These are phyloP conservation scores for Halisarca cf. caerulea DNA, from an alignment of 37 sponge, comb jelly and placozoan genomes.

Conservation along the genomic window DNA sequence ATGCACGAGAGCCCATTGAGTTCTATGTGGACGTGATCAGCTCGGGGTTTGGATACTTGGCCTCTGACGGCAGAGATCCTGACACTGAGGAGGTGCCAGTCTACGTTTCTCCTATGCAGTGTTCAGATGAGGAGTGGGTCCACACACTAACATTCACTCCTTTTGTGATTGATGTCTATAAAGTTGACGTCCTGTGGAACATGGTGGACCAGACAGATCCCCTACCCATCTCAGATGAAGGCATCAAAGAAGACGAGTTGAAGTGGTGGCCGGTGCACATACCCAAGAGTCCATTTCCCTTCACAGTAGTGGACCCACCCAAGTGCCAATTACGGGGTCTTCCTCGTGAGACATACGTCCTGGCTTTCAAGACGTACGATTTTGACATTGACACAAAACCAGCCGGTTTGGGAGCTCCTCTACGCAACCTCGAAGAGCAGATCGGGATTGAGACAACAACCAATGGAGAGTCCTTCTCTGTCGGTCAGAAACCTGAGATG, in stretches of 20 bases:
- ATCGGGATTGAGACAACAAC: background rate
- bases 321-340: slow-evolving; percentile 63
- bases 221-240: background rate
- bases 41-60: slow-evolving; percentile 42
- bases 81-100: slow-evolving; percentile 24
- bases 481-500: background rate
- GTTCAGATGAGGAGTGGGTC: slow-evolving; percentile 16
- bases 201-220: background rate
- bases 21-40: slow-evolving; percentile 47
- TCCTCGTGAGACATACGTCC: slow-evolving; percentile 29
- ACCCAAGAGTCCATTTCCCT: slow-evolving; percentile 73
- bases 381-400: slow-evolving; percentile 23
- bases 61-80: slow-evolving; percentile 23
- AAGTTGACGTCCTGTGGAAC: slow-evolving; percentile 36
- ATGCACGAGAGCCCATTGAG: slow-evolving; percentile 32
- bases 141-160: slow-evolving; percentile 66
- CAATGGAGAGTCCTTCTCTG: background rate
- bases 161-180: slow-evolving; percentile 48
- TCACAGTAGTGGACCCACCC: slow-evolving; percentile 72
- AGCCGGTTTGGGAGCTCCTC: slow-evolving; percentile 10
- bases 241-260: background rate
- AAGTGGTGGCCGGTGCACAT: slow-evolving; percentile 54
- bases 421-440: background rate
- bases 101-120: slow-evolving; percentile 40
- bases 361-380: background rate